A percentile compares a stretch with the other conserved stretches of the same genome.
These are phyloP conservation scores for Falcaria lacertinaria DNA, from an alignment of 2,888 invertebrate genomes.

Conservation along the genomic window DNA sequence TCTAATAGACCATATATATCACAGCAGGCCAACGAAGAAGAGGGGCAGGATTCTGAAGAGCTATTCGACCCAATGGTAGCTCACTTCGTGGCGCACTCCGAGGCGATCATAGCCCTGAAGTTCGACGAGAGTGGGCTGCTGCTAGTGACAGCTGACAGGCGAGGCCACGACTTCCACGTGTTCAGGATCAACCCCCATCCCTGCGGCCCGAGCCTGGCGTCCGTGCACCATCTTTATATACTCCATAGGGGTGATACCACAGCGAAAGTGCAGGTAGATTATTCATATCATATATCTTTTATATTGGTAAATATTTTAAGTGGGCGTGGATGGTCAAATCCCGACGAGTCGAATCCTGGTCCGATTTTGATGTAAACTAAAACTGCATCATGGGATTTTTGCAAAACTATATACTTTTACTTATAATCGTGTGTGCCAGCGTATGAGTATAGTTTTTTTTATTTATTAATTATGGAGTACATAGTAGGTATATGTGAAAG, in stretches of 20 bases:
- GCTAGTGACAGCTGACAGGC: conserved; percentile 92
- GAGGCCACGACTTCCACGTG: conserved; percentile 97
- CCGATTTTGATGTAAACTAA: too few species aligned
- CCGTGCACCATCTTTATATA: conserved; percentile 96
- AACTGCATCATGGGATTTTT: too few species aligned
- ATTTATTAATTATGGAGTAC: too few species aligned
- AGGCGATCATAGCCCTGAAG: conserved; percentile 92
- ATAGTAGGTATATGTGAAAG: too few species aligned
- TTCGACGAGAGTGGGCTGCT: conserved; percentile 95
- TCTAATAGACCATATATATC: background rate
- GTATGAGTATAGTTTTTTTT: too few species aligned
- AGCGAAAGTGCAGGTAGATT: conserved; percentile 89
- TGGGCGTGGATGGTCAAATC: too few species aligned
- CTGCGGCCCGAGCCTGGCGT: conserved; percentile 90
- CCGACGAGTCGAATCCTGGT: too few species aligned
- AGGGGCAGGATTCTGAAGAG: conserved; percentile 80
- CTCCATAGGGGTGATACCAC: conserved; percentile 97
- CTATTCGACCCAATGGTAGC: conserved; percentile 88
- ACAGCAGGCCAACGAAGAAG: conserved; percentile 65
- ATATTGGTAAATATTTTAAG: too few species aligned
- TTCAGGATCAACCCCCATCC: conserved; percentile 97
- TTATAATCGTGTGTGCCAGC: too few species aligned
- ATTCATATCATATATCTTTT: background rate
- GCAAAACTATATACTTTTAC: too few species aligned
- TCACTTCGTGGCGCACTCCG: conserved; percentile 92